These are phyloP conservation scores for Erebia ligea DNA, from an alignment of 2,888 invertebrate species.

Conservation along the genomic window DNA sequence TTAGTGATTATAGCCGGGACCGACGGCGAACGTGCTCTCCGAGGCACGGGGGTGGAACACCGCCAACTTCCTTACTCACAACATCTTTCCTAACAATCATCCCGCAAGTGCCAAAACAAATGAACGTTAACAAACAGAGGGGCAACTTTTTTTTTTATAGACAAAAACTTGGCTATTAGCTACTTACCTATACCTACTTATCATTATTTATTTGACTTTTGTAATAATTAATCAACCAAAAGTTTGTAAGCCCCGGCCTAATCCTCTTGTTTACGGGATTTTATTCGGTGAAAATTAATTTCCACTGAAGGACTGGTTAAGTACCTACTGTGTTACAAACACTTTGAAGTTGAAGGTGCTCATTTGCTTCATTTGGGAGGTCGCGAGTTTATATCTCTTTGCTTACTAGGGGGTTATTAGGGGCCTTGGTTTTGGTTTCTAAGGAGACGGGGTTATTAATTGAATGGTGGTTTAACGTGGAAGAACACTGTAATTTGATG, in stretches of 20 bases:
- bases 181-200: not conserved
- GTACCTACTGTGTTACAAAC: not conserved
- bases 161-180: not conserved
- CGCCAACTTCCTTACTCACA: too few relatives aligned
- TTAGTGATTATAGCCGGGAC: too few relatives aligned
- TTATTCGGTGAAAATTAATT: slow-evolving; percentile 8
- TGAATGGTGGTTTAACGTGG: too few relatives aligned
- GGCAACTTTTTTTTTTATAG: too few relatives aligned
- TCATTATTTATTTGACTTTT: not conserved
- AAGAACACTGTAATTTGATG: too few relatives aligned
- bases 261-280: slow-evolving; percentile 1
- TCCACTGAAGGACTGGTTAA: not conserved
- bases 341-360: not conserved
- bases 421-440: not conserved
- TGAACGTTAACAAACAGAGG: too few relatives aligned
- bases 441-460: not conserved
- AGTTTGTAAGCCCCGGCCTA: not conserved
- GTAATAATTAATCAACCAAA: slow-evolving; percentile 19
- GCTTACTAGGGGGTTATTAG: too few relatives aligned
- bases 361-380: not conserved
- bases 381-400: not conserved
- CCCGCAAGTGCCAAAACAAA: too few relatives aligned
- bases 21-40: too few relatives aligned
- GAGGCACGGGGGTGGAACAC: too few relatives aligned
- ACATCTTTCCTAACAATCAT: too few relatives aligned